These are phyloP conservation scores for Mythimna loreyi DNA, from an alignment of 2,888 invertebrate genomes.

Conservation along the genomic window DNA sequence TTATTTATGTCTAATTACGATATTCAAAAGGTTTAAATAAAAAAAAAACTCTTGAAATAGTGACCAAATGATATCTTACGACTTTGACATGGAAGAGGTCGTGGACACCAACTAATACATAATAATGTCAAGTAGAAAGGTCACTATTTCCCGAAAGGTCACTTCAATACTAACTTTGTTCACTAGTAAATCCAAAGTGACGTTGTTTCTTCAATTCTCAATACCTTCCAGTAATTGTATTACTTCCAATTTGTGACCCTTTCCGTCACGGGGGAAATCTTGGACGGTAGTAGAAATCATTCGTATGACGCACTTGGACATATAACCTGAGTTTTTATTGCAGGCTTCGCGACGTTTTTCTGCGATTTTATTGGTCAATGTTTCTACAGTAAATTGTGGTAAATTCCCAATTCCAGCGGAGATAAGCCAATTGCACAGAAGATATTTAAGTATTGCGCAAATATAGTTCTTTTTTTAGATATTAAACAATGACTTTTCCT, in stretches of 20 bases:
- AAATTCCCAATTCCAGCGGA: neutral
- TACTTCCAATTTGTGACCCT: conserved; percentile 59
- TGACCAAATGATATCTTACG: too few species aligned
- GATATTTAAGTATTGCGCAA: neutral
- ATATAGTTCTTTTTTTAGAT: too few species aligned
- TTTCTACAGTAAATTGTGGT: neutral
- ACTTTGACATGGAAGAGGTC: too few species aligned
- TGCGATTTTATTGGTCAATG: conserved; percentile 19
- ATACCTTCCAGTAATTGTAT: conserved; percentile 52
- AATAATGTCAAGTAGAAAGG: neutral
- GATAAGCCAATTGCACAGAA: too few species aligned
- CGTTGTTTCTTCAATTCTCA: conserved; percentile 36
- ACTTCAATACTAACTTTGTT: neutral
- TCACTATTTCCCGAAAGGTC: neutral
- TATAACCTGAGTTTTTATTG: conserved; percentile 42
- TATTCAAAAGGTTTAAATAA: too few species aligned
- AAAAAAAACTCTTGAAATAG: too few species aligned
- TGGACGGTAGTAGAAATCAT: conserved; percentile 43
- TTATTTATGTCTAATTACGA: too few species aligned
- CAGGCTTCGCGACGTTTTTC: conserved; percentile 15
- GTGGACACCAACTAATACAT: too few species aligned
- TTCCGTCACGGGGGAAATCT: conserved; percentile 60
- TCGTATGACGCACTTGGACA: conserved; percentile 44
- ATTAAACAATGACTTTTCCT: too few species aligned
- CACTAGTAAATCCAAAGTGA: conserved; percentile 6